Base-by-base conservation (phyloP, 2,113 vertebrate genomes). In the Laticauda laticaudata region DNA sequence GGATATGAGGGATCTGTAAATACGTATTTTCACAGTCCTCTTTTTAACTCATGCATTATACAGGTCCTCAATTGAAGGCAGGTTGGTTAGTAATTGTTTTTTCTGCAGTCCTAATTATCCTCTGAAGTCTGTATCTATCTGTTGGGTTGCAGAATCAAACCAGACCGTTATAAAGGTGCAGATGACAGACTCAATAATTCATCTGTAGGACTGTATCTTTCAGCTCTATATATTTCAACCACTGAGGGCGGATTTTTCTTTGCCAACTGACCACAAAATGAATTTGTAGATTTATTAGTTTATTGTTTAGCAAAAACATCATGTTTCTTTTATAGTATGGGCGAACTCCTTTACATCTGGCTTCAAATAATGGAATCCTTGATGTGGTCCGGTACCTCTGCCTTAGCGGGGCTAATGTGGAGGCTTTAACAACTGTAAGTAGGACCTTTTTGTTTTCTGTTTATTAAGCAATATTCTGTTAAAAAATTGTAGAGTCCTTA, bases 301-400 rank as follows among this genome's bases (percentile, higher is more conserved):
- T 34, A 57, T 57, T 88, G 4, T 34, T 61, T 34, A 87, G 23
- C 75, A 81, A 81, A 43, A 61, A 64, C 87, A 93, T 39, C 90
- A 34, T 53, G 14, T 9, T 39, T 92, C 53, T 94, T 95, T 57
- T 39, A 29, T 97, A 99, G 99, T 98, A 98, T 26, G 99, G 99
- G 92, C 98, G 98, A 87, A 99, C 99, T 0, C 98, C 99, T 53
- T 97, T 99, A 53, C 99, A 99, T 95, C 97, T 99, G 89, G 98
- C 99, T 10, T 98, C 99, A 43, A 98, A 98, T 96, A 99, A 98
- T 0, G 99, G 99, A 48, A 98, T 98, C 95, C 98, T 99, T 0
- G 98, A 99, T 90, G 98, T 99, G 26, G 99, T 99, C 86, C 98
- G 99, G 3, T 98, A 99, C 92, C 99, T 99, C 86, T 99, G 99